These are phyloP conservation scores for Pseudorhombus dupliciocellatus DNA, from an alignment of 2,113 vertebrate genomes.

Conservation along the genomic window DNA sequence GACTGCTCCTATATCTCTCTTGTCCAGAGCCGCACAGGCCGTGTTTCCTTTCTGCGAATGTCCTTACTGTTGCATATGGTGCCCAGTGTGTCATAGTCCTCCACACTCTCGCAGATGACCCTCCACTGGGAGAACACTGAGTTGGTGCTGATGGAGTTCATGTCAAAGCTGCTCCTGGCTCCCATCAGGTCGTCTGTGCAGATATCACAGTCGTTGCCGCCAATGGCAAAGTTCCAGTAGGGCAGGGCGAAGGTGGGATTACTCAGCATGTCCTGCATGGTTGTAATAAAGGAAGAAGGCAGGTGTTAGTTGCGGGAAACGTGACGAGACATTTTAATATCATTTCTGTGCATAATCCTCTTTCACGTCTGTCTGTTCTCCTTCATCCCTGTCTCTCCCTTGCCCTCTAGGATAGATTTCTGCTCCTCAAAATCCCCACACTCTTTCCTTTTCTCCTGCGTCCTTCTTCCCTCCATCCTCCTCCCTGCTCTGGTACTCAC, in stretches of 20 bases:
- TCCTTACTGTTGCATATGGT: constrained; percentile 95
- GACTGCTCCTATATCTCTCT: neutral
- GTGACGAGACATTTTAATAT: neutral
- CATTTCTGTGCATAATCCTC: neutral
- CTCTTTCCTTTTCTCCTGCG: constrained; percentile 15
- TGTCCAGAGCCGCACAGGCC: neutral
- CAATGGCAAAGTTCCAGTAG: constrained; percentile 97
- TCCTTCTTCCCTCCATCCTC: constrained; percentile 19
- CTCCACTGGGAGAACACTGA: constrained; percentile 94
- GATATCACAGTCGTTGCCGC: constrained; percentile 90
- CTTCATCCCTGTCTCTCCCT: neutral
- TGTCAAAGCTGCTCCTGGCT: constrained; percentile 88
- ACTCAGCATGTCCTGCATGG: constrained; percentile 87
- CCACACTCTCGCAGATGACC: constrained; percentile 89
- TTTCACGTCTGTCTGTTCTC: neutral
- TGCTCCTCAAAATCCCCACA: constrained; percentile 9
- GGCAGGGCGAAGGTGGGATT: constrained; percentile 90
- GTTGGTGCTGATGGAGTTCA: constrained; percentile 87
- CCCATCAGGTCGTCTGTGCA: constrained; percentile 94
- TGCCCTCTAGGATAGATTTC: neutral
- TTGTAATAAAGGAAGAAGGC: neutral
- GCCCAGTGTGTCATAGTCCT: constrained; percentile 92
- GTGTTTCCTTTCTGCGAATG: neutral
- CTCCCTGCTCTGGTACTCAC: constrained; percentile 63
- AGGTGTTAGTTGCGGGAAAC: neutral